Evolutionary conservation across 1,140 invertebrate genomes (phyloP), one percentile per base, ranked within the genome.

Genomic region (Gyrodactylus bullatarudis): DNA sequence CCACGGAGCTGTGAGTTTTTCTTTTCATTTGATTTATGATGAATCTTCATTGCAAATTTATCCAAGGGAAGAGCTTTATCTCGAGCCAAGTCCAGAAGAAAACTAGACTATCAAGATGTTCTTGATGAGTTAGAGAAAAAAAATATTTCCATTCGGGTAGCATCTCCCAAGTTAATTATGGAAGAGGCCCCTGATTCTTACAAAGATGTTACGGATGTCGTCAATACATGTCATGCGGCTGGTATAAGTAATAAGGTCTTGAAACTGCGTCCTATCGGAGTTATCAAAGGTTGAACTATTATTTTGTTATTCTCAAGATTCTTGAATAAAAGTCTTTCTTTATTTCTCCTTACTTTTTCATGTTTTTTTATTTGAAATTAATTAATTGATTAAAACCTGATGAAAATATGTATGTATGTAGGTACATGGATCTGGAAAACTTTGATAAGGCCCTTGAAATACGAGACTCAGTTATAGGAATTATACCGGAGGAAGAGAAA

Each of bases 181-280:
- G 95, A 99, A 84, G 95, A 99, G 77, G 90, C 94, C 69, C 95
- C 95, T 0, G 92, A 98, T 80, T 96, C 92, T 0, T 99, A 99
- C 80, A 99, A 99, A 83, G 92, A 99, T 85, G 95, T 99, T 0
- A 96, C 91, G 0, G 94, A 99, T 84, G 95, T 99, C 69, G 95
- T 99, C 0, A 86, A 99, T 80, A 98, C 95, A 1, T 99, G 79
- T 79, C 91, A 99, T 80, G 86, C 85, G 68, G 94, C 91, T 74
- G 93, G 93, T 25, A 98, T 98, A 24, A 95, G 91, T 77, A 90
- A 91, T 78, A 98, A 98, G 80, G 88, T 89, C 78, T 88, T 99
- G 24, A 98, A 99, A 83, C 83, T 99, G 75, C 84, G 90, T 77
- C 95, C 95, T 0, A 94, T 99, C 79, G 95, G 92, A 68, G 95